Evolutionary conservation across 2,888 invertebrate species (phyloP).

Genomic region (Drosophila pseudotakahashii): DNA sequence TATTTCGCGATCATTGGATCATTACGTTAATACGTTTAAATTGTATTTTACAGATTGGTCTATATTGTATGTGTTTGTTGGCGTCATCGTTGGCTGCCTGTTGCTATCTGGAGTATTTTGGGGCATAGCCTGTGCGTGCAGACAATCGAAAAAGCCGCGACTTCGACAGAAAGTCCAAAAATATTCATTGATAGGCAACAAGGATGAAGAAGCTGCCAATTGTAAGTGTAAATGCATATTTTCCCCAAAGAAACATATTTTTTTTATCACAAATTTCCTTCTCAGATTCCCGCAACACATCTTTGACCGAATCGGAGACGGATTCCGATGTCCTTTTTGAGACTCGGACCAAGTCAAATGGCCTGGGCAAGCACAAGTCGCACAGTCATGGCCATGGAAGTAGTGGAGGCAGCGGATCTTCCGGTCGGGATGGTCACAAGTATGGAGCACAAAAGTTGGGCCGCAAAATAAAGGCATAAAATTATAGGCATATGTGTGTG

Average conservation of each 20-base stretch:
- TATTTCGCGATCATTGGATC: neutral
- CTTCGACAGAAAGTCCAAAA: slow-evolving; percentile 87
- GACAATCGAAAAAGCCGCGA: slow-evolving; percentile 85
- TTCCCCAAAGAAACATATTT: too few relatives aligned
- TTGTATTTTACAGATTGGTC: slow-evolving; percentile 91
- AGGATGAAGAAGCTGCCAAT: slow-evolving; percentile 87
- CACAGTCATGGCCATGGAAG: slow-evolving; percentile 43
- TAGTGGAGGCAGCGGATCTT: slow-evolving; percentile 45
- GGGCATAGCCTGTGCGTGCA: slow-evolving; percentile 88
- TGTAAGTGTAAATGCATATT: slow-evolving; percentile 59
- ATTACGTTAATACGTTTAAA: neutral
- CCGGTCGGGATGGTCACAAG: slow-evolving; percentile 68
- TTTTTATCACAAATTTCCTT: neutral
- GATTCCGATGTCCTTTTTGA: slow-evolving; percentile 95
- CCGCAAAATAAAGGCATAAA: slow-evolving; percentile 83
- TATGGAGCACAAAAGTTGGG: slow-evolving; percentile 82
- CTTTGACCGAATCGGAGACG: slow-evolving; percentile 91
- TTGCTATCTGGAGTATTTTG: slow-evolving; percentile 87
- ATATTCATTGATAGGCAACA: slow-evolving; percentile 89
- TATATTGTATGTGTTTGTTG: slow-evolving; percentile 94
- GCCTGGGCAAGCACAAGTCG: slow-evolving; percentile 72
- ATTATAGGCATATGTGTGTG: slow-evolving; percentile 30
- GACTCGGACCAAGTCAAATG: slow-evolving; percentile 85
- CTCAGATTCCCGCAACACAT: slow-evolving; percentile 84
- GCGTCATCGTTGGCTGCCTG: slow-evolving; percentile 87